Evolutionary conservation across 1,140 invertebrate species (phyloP), one percentile per base, ranked within the genome.

Genomic region (Octopus bimaculoides): DNA sequence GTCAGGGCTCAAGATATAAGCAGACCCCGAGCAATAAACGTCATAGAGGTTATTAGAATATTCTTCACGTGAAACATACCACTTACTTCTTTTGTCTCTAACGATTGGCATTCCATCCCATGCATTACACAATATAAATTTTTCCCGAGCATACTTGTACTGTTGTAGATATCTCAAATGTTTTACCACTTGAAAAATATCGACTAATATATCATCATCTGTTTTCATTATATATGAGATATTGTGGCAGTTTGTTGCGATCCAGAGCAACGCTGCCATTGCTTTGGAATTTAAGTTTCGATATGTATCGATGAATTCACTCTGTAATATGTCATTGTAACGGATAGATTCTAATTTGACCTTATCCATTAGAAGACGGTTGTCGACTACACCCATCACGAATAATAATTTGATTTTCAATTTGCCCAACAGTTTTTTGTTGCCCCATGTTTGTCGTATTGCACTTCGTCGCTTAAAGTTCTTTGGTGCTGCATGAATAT

Each of bases 241-340:
- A 82, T 92, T 90, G 81, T 84, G 82, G 87, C 90, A 93, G 89
- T 93, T 92, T 86, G 93, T 93, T 7, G 92, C 91, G 69, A 93
- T 92, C 93, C 95, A 97, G 87, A 95, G 95, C n/a, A 96, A 91
- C 2, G 92, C 93, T 92, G 95, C 94, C 5, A 95, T 93, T 89
- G 96, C 95, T 89, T 97, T 97, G 85, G 95, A 95, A 3, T 95
- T 96, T 89, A 97, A 92, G 90, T 96, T 97, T 81, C 93, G 92
- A 86, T 96, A 97, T 54, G 91, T 91, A 90, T 96, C 95, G 9
- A 91, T 80, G 88, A 96, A 96, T 83, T 92, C 93, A 52, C 94
- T 95, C 90, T 95, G 94, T 52, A 96, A 92, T 78, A 96, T 91
- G 87, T 97, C 96, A 26, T 91, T 89, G 85, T 93, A 92, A 1